Evolutionary conservation across 2,797 vertebrate genomes (phyloP).

Genomic region (Huso huso): DNA sequence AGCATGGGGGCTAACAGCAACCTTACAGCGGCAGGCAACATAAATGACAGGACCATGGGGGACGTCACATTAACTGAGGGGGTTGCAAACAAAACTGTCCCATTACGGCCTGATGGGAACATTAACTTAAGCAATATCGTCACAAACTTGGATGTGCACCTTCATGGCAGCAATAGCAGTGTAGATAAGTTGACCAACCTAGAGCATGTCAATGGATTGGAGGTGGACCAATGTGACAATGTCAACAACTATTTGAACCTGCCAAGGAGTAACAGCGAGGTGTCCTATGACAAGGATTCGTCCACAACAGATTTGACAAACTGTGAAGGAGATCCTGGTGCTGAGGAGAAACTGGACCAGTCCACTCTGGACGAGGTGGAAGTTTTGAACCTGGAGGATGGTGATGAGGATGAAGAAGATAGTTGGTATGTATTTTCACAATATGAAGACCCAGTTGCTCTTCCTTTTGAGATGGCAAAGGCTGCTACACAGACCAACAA

Average conservation of each 20-base stretch:
- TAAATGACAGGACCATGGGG: constrained; percentile 37
- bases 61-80: constrained; percentile 19
- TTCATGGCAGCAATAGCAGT: constrained; percentile 43
- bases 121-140: constrained; percentile 18
- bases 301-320: constrained; percentile 47
- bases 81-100: constrained; percentile 22
- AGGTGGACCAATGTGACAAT: constrained; percentile 32
- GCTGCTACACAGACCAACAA: too few species aligned
- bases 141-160: constrained; percentile 42
- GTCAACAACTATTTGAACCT: constrained; percentile 40
- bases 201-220: constrained; percentile 28
- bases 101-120: neutral
- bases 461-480: too few species aligned
- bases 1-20: constrained; percentile 37
- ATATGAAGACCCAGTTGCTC: too few species aligned
- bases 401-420: constrained; percentile 37
- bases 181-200: constrained; percentile 55
- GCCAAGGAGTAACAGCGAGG: constrained; percentile 36
- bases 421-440: constrained; percentile 39
- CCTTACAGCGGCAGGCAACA: constrained; percentile 30
- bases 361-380: constrained; percentile 46
- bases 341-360: constrained; percentile 34
- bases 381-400: constrained; percentile 38
- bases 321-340: constrained; percentile 43
- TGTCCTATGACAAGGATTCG: constrained; percentile 27